Base-by-base conservation (phyloP, 2,113 vertebrate species). In the Myrmecophaga tridactyla region DNA sequence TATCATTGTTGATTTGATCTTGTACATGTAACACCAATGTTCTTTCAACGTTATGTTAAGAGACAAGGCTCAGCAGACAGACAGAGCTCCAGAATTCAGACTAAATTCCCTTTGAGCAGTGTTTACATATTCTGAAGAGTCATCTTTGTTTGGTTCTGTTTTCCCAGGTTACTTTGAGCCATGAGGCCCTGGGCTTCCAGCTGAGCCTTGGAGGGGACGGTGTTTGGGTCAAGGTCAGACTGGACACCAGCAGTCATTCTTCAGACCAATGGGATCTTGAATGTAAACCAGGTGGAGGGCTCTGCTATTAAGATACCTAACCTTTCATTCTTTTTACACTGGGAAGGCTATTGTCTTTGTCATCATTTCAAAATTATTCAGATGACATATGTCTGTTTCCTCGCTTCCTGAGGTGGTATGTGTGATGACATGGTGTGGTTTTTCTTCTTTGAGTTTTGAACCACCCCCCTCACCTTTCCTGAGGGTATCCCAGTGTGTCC, bases 381-480 rank as follows among this genome's bases (percentile, higher is more conserved):
- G 56, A 39, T 31, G 23, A 13, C n/a, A 21, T 56, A 11, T n/a
- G 11, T 41, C 20, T 84, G 36, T 39, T 84, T 84, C 18, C 2
- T 7, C n/a, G 56, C 11, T 36, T 60, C 27, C 72, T 25, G 15
- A 13, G 4, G 31, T 46, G 15, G 41, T 70, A 25, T 73, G 34
- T 86, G 51, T 62, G n/a, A 77, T 18, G 31, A 73, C 7, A 12
- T 27, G 36, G 13, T 23, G 17, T 53, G 73, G 4, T 18, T 81
- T 82, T 92, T 62, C 41, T 81, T 95, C 58, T 81, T 80, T 86
- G 78, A 73, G 36, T 81, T 72, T 65, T 80, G 43, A 93, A 76
- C 7, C 11, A 34, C 48, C 14, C 8, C 25, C 27, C n/a, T n/a
- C n/a, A 23, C 25, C 11, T 56, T 96, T 88, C 67, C 31, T 72